Evolutionary conservation across 2,888 invertebrate species (phyloP).

Genomic region (Copidosoma aretas): DNA sequence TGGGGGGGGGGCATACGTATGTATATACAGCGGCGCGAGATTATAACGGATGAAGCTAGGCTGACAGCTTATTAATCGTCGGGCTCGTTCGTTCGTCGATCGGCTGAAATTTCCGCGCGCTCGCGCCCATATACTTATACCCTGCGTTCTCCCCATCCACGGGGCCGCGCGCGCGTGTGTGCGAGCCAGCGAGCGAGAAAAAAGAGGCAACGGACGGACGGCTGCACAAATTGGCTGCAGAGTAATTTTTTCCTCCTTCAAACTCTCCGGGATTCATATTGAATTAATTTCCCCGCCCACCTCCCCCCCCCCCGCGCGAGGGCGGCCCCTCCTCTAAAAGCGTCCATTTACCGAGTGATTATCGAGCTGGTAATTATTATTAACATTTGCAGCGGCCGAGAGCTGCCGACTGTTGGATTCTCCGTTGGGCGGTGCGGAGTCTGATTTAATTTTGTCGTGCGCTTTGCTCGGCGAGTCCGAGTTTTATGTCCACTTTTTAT

Average conservation of each 20-base stretch:
- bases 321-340: background rate
- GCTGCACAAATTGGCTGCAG: constrained; percentile 34
- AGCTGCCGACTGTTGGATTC: constrained; percentile 4
- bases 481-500: background rate
- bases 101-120: constrained; percentile 36
- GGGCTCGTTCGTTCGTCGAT: constrained; percentile 44
- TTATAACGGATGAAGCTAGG: constrained; percentile 41
- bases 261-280: constrained; percentile 28
- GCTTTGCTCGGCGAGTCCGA: background rate
- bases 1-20: too few relatives aligned
- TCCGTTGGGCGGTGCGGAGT: background rate
- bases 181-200: background rate
- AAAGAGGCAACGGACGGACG: constrained; percentile 28
- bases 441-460: constrained; percentile 22
- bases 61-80: constrained; percentile 51
- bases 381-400: constrained; percentile 1
- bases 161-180: background rate
- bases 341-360: constrained; percentile 8
- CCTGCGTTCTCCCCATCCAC: too few relatives aligned
- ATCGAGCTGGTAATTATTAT: constrained; percentile 12
- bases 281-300: constrained; percentile 25
- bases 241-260: constrained; percentile 25
- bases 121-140: background rate
- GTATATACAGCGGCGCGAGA: constrained; percentile 15
- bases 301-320: background rate